Evolutionary conservation across 2,888 invertebrate genomes (phyloP).

Genomic region (Athripsodes cinereus): DNA sequence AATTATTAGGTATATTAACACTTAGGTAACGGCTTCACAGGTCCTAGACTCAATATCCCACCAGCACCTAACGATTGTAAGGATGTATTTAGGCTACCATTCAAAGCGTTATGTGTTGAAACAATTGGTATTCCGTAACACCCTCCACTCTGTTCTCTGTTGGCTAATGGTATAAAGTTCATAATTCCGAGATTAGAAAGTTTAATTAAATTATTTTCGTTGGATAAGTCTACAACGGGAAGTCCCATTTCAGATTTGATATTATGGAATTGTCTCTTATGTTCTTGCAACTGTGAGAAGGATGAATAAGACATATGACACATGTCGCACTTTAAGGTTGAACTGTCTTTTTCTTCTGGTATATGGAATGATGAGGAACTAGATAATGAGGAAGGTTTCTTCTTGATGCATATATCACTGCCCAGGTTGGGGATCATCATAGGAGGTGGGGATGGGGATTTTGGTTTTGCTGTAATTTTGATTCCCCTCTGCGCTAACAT

Average conservation of each 20-base stretch:
- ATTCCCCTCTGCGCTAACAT: conserved; percentile 72
- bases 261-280: conserved; percentile 48
- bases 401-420: conserved; percentile 50
- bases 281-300: conserved; percentile 59
- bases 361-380: conserved; percentile 41
- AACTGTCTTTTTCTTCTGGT: conserved; percentile 40
- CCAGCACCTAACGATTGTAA: conserved; percentile 63
- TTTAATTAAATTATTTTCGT: conserved; percentile 58
- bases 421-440: conserved; percentile 42
- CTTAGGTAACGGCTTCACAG: conserved; percentile 55
- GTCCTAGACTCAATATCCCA: conserved; percentile 65
- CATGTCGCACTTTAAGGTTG: conserved; percentile 56
- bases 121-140: conserved; percentile 68
- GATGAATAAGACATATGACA: conserved; percentile 70
- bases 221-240: conserved; percentile 66
- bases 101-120: conserved; percentile 57
- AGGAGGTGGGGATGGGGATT: conserved; percentile 42
- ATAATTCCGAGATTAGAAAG: conserved; percentile 62
- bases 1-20: too few species aligned
- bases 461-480: conserved; percentile 65
- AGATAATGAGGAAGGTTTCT: conserved; percentile 36
- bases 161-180: conserved; percentile 68
- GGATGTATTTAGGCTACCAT: conserved; percentile 49
- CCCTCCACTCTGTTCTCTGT: conserved; percentile 54
- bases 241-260: conserved; percentile 59